Percentiles rank a stretch among this genome's conserved stretches.
Conservation (phyloP, 2,888 invertebrate genomes). For the Xylota segnis region DNA sequence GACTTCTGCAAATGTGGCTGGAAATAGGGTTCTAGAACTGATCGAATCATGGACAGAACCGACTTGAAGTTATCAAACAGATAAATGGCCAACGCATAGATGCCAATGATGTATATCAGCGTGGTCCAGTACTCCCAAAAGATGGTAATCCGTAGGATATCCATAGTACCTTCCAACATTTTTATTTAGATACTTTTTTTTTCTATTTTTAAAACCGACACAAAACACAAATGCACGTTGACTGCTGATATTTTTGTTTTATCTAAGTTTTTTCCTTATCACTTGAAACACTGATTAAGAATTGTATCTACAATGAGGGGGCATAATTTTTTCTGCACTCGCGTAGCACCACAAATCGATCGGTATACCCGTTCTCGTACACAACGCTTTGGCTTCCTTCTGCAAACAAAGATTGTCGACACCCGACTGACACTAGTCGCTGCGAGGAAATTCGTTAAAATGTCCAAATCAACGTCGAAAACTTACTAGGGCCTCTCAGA, state of each 20-base stretch:
- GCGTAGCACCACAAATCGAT: slow-evolving; percentile 23
- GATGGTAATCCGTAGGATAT: slow-evolving; percentile 80
- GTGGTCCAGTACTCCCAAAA: slow-evolving; percentile 80
- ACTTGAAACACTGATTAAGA: slow-evolving; percentile 7
- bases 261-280: slow-evolving; percentile 10
- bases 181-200: neutral
- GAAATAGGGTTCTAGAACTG: slow-evolving; percentile 88
- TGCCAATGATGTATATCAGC: slow-evolving; percentile 80
- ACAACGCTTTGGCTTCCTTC: slow-evolving; percentile 50
- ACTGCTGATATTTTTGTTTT: neutral
- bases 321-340: slow-evolving; percentile 7
- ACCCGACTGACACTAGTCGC: slow-evolving; percentile 57
- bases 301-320: too few species aligned
- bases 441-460: slow-evolving; percentile 49
- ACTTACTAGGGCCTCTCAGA: slow-evolving; percentile 31
- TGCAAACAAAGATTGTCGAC: slow-evolving; percentile 71
- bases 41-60: slow-evolving; percentile 86
- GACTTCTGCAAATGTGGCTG: slow-evolving; percentile 87
- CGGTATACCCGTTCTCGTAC: too few species aligned
- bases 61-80: slow-evolving; percentile 87
- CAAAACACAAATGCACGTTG: slow-evolving; percentile 5
- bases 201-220: neutral
- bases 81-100: slow-evolving; percentile 79
- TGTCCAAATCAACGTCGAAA: slow-evolving; percentile 56
- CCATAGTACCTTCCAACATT: slow-evolving; percentile 41